phyloP scores from a whole-genome alignment of 2,888 invertebrate species.

The Neoscelio sp. region DNA sequence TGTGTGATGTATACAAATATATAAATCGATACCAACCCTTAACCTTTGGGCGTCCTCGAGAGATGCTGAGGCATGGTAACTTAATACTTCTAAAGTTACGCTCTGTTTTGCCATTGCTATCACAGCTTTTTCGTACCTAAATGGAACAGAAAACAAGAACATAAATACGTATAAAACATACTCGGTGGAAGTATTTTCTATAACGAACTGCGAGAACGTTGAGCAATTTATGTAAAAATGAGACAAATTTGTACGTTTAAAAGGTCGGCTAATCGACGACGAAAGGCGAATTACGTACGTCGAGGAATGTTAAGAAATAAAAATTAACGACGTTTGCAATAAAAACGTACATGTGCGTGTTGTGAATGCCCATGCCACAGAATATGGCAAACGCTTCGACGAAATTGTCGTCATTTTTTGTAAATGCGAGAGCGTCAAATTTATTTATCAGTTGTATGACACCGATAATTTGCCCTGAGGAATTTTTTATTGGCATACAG shows the following conservation, averaged over 20 bases:
- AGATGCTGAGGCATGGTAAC: constrained; percentile 97
- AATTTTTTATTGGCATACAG: constrained; percentile 98
- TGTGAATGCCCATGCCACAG: constrained; percentile 98
- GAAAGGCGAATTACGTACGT: too few species aligned
- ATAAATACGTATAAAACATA: too few species aligned
- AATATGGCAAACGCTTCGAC: constrained; percentile 99
- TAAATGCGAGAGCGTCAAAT: constrained; percentile 94
- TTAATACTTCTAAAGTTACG: constrained; percentile 96
- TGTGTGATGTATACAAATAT: too few species aligned
- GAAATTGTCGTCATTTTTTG: constrained; percentile 98
- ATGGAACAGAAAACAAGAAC: constrained; percentile 41
- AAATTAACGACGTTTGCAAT: too few species aligned
- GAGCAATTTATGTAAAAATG: constrained; percentile 11
- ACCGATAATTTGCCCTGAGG: constrained; percentile 95
- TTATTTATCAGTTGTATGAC: constrained; percentile 97
- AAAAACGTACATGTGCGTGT: constrained; percentile 92
- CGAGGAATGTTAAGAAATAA: too few species aligned
- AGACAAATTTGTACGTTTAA: constrained; percentile 20
- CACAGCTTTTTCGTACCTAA: constrained; percentile 95
- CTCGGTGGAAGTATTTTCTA: too few species aligned
- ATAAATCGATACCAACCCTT: constrained; percentile 86
- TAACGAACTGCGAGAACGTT: too few species aligned
- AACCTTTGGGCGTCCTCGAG: constrained; percentile 94
- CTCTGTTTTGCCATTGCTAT: constrained; percentile 98
- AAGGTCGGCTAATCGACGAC: not conserved